These are phyloP conservation scores for Choristoneura rosaceana DNA, from an alignment of 2,888 invertebrate genomes.

Conservation along the genomic window DNA sequence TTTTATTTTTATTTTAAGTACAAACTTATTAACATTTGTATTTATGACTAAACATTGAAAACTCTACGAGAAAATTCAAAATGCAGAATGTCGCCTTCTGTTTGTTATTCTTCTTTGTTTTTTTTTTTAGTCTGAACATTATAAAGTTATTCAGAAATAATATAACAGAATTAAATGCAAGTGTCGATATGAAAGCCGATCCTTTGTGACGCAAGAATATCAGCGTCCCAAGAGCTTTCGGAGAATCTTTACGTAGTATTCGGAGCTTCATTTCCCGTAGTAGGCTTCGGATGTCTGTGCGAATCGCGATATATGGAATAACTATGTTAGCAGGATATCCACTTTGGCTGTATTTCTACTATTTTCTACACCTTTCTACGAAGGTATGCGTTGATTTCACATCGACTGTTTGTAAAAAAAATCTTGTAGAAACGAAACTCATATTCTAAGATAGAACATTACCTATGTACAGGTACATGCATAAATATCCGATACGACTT, in stretches of 20 bases:
- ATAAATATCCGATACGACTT: too few relatives aligned
- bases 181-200: constrained; percentile 55
- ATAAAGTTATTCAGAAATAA: constrained; percentile 44
- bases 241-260: constrained; percentile 39
- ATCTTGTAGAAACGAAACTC: neutral
- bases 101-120: neutral
- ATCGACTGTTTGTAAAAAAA: neutral
- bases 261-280: constrained; percentile 37
- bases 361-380: neutral
- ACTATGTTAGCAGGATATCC: constrained; percentile 33
- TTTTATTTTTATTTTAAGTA: too few relatives aligned
- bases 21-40: too few relatives aligned
- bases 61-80: too few relatives aligned
- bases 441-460: too few relatives aligned
- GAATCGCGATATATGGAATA: constrained; percentile 38
- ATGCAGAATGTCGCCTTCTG: too few relatives aligned
- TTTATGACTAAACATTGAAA: too few relatives aligned
- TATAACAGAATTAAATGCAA: constrained; percentile 39
- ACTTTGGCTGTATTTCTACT: constrained; percentile 15
- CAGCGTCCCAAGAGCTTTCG: constrained; percentile 57
- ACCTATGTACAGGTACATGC: too few relatives aligned
- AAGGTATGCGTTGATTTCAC: neutral
- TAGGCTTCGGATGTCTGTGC: constrained; percentile 34
- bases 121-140: neutral
- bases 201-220: constrained; percentile 59